phyloP scores from a whole-genome alignment of 2,888 invertebrate species.

The Erebia aethiops region DNA sequence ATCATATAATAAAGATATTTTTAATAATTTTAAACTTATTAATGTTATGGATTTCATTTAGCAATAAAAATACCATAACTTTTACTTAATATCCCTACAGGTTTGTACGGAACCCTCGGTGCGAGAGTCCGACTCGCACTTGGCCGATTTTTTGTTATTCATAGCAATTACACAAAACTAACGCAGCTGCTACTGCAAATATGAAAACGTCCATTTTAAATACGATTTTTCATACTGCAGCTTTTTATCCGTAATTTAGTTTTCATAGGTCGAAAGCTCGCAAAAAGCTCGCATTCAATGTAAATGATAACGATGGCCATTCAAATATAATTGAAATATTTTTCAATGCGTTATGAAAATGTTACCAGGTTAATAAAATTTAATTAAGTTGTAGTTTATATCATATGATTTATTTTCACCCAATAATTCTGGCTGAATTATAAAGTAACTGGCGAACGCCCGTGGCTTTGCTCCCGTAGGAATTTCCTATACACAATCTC shows the following conservation, averaged over 20 bases:
- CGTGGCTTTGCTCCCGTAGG: no score
- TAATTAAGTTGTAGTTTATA: slow-evolving; percentile 18
- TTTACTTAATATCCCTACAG: no score
- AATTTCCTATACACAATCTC: no score
- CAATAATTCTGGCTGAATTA: background rate
- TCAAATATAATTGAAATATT: slow-evolving; percentile 24
- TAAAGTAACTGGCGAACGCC: background rate
- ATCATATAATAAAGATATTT: no score
- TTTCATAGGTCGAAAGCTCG: slow-evolving; percentile 26
- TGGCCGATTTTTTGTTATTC: background rate
- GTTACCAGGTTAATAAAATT: slow-evolving; percentile 29
- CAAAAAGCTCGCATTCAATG: slow-evolving; percentile 31
- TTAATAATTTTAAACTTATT: no score
- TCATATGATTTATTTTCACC: background rate
- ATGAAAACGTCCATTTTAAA: slow-evolving; percentile 27
- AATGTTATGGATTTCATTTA: no score
- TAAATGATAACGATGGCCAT: slow-evolving; percentile 26
- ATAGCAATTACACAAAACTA: slow-evolving; percentile 13
- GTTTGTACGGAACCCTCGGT: no score
- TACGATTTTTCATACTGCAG: slow-evolving; percentile 19
- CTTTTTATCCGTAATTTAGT: slow-evolving; percentile 31
- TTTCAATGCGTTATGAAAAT: slow-evolving; percentile 30
- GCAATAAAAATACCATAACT: no score
- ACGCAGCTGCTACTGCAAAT: slow-evolving; percentile 6
- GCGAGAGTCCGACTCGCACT: no score